These are phyloP conservation scores for Drosophila triauraria DNA, from an alignment of 1,140 invertebrate species.

Conservation along the genomic window DNA sequence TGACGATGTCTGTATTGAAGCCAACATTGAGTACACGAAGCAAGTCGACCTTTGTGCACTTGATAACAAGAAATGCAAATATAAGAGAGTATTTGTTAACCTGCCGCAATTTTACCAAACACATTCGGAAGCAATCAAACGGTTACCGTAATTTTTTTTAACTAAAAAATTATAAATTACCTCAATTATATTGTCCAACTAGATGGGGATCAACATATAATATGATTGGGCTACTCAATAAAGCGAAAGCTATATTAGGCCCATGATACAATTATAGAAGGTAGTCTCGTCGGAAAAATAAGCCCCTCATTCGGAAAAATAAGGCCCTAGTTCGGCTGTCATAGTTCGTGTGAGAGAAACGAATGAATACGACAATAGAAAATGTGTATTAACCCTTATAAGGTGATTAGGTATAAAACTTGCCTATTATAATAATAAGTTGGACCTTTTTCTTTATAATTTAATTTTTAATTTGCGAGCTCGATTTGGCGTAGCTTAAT, in stretches of 20 bases:
- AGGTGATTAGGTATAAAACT: too few relatives aligned
- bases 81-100: constrained; percentile 13
- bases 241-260: constrained; percentile 26
- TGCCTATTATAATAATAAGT: too few relatives aligned
- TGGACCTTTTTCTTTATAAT: too few relatives aligned
- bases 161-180: constrained; percentile 19
- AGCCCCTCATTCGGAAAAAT: too few relatives aligned
- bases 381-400: too few relatives aligned
- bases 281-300: too few relatives aligned
- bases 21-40: background rate
- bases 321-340: too few relatives aligned
- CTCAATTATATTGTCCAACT: constrained; percentile 39
- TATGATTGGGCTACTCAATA: constrained; percentile 25
- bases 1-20: background rate
- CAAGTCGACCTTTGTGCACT: background rate
- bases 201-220: constrained; percentile 38
- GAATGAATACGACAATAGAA: too few relatives aligned
- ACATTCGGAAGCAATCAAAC: constrained; percentile 26
- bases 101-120: constrained; percentile 26
- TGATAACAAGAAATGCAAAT: constrained; percentile 5
- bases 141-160: constrained; percentile 26
- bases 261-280: too few relatives aligned
- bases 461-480: too few relatives aligned
- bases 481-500: too few relatives aligned
- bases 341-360: too few relatives aligned